Evolutionary conservation across 2,113 vertebrate genomes (phyloP), one percentile per base, ranked within the genome.

Genomic region (Forbesichthys agassizii): DNA sequence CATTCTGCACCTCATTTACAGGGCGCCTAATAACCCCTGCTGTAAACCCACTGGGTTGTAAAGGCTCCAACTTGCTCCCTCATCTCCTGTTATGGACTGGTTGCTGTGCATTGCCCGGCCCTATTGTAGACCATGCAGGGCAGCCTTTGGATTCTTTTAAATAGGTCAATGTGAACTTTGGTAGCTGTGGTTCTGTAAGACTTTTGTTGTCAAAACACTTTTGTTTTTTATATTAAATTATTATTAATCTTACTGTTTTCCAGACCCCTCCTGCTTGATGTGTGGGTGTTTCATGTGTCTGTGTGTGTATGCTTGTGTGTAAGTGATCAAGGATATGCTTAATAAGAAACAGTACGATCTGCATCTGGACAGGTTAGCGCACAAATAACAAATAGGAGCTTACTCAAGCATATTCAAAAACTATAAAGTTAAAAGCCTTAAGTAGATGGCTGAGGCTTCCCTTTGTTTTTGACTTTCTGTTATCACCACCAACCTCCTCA

Each of bases 61-160:
- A 69, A 69, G 36, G 57, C 56, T 51, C 20, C 11, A 14, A 47
- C 53, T 48, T 68, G 33, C 53, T 58, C 18, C 73, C 48, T 79
- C 49, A 48, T 77, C 27, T 77, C 48, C 51, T 66, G 8, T 47
- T 49, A 53, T 12, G 66, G 47, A 49, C 36, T 71, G 20, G 46
- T 13, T 14, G 69, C 18, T 57, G 49, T 52, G 36, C 59, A 27
- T 85, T 13, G 10, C 55, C 33, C 13, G 49, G 49, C n/a, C 14
- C 16, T 14, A 16, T 16, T 0, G 16, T 52, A 3, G 33, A n/a
- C 11, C 27, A 27, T 58, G 36, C 36, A 42, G 56, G 27, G 33
- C 27, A 58, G 56, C 9, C 7, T 20, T 56, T n/a, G n/a, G 54
- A 16, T 56, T 9, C 54, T 18, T 16, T 12, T 14, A 52, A 11